These are phyloP conservation scores for Philhelius pedissequus DNA, from an alignment of 2,888 invertebrate genomes.

Conservation along the genomic window DNA sequence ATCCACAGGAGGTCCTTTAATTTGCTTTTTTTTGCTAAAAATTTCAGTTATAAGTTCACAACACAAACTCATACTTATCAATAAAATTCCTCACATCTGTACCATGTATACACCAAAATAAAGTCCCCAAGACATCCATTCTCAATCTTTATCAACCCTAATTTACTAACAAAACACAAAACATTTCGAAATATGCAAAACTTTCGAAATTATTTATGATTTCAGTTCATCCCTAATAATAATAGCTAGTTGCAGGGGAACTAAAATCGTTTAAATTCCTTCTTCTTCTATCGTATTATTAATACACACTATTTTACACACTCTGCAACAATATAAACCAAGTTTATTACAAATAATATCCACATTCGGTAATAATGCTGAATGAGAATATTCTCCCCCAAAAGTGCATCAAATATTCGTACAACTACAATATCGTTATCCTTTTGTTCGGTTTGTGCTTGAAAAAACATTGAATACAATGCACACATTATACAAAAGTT, in stretches of 20 bases:
- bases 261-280: background rate
- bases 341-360: background rate
- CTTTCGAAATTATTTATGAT: background rate
- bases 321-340: conserved; percentile 15
- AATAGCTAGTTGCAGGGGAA: background rate
- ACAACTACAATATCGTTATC: background rate
- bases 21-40: too few relatives aligned
- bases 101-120: background rate
- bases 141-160: background rate
- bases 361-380: conserved; percentile 10
- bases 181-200: background rate
- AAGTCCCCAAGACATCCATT: background rate
- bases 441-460: background rate
- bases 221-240: background rate
- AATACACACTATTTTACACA: conserved; percentile 17
- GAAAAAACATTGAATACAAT: background rate
- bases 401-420: conserved; percentile 25
- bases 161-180: background rate
- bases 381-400: background rate
- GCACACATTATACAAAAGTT: conserved; percentile 7
- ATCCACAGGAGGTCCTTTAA: too few relatives aligned
- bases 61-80: background rate
- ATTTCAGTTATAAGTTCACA: too few relatives aligned
- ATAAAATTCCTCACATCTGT: background rate
- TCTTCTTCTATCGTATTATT: background rate